Evolutionary conservation across 2,113 vertebrate species (phyloP), one percentile per base, ranked within the genome.

Genomic region (Platysteira castanea): DNA sequence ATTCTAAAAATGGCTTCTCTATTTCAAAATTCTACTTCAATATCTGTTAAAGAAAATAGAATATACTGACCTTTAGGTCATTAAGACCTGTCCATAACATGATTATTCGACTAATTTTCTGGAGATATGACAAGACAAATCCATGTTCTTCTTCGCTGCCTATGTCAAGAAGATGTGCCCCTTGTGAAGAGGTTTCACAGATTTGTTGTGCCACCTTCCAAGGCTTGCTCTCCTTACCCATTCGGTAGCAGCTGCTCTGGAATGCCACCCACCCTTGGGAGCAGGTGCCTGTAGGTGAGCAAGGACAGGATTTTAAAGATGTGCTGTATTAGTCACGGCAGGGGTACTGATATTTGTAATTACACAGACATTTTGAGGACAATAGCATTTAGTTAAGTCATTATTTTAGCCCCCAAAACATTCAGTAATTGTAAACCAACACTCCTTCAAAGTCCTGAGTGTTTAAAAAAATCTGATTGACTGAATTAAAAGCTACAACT

Each of bases 21-120:
- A 5, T 30, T 53, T 64, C 17, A 70, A 80, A 88, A 37, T 41
- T 75, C 5, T 41, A 44, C 12, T 79, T 65, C 39, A 11, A 24
- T 28, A 44, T 13, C 22, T 26, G 9, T 33, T 44, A 80, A 27
- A 57, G 14, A 39, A 74, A 6, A 53, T 15, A 61, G 64, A 81
- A 31, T 1, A 63, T 13, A 95, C 96, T 95, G 79, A 99, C 99
- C 98, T 98, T 96, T 49, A 95, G 82, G 89, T 99, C 98, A 86
- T 97, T 99, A 81, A 99, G 98, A 69, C 98, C 98, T 3, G 98
- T 99, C 98, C 99, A 99, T 30, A 98, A 82, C 96, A 99, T 98
- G 95, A 98, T 95, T 85, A 98, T 82, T 87, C 96, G 96, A 95
- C 95, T 97, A 44, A 98, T 57, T 75, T 84, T 97, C 61, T 95